phyloP scores from a whole-genome alignment of 92 coral and sea anemone species.

The Epizoanthus ramosus region DNA sequence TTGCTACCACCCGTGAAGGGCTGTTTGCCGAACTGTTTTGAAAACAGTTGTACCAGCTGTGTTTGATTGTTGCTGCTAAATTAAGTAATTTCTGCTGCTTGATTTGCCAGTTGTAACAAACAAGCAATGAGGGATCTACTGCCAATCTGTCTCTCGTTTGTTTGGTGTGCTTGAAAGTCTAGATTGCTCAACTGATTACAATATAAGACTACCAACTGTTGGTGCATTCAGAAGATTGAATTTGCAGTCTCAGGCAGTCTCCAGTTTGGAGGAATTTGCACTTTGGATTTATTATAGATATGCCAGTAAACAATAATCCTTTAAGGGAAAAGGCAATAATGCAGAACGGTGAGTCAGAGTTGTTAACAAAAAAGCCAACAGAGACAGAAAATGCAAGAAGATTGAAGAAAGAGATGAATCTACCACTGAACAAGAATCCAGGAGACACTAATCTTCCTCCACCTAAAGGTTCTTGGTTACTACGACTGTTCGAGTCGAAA shows the following conservation, averaged over 20 bases:
- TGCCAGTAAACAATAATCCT: constrained; percentile 42
- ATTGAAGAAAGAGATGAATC: constrained; percentile 46
- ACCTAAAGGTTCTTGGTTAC: constrained; percentile 89
- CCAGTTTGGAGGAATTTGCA: neutral
- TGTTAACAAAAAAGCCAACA: constrained; percentile 5
- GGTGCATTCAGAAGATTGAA: neutral
- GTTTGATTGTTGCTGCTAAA: neutral
- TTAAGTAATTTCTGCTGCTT: constrained; percentile 11
- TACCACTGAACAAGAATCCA: constrained; percentile 37
- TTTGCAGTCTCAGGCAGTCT: neutral
- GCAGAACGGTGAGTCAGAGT: constrained; percentile 31
- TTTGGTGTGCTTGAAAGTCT: neutral
- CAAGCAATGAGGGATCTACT: constrained; percentile 1
- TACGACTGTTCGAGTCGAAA: constrained; percentile 93
- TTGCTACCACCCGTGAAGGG: neutral
- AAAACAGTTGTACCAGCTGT: neutral
- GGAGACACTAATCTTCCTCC: constrained; percentile 65
- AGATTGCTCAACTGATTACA: neutral
- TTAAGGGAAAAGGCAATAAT: constrained; percentile 30
- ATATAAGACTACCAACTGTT: neutral
- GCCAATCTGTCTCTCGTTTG: neutral
- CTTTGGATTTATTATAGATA: constrained; percentile 11
- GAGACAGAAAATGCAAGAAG: constrained; percentile 5
- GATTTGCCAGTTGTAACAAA: neutral
- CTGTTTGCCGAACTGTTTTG: neutral